Percentiles rank a stretch among this genome's conserved stretches.
Conservation (phyloP, 2,113 vertebrate species). For the Platichthys stellatus region DNA sequence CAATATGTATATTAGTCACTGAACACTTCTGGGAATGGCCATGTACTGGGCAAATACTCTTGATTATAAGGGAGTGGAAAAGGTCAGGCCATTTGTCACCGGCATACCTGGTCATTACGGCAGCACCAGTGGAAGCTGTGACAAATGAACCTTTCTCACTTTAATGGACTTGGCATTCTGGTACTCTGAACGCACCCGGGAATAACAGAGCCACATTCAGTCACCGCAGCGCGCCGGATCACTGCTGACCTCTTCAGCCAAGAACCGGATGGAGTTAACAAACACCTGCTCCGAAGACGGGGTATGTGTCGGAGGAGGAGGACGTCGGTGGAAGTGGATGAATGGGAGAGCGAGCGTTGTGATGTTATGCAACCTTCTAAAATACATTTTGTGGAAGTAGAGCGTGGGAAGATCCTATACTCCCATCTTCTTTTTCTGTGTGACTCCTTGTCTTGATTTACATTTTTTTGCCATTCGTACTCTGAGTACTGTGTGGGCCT, state of each 20-base stretch:
- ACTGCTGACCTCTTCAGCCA: constrained; percentile 66
- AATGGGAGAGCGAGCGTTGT: constrained; percentile 19
- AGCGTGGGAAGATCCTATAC: not conserved
- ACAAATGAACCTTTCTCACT: constrained; percentile 78
- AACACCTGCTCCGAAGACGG: constrained; percentile 41
- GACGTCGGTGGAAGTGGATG: constrained; percentile 43
- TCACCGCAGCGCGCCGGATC: constrained; percentile 54
- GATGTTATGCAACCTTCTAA: constrained; percentile 22
- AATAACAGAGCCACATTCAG: constrained; percentile 73
- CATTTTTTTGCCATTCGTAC: constrained; percentile 20
- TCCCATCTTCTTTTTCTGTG: constrained; percentile 11
- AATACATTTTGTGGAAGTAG: constrained; percentile 1
- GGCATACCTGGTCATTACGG: constrained; percentile 76
- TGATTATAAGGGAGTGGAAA: constrained; percentile 70
- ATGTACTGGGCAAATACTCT: constrained; percentile 49
- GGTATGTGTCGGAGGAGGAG: constrained; percentile 39
- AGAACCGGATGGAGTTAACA: constrained; percentile 58
- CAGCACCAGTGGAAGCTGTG: constrained; percentile 69
- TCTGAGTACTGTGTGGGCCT: constrained; percentile 1
- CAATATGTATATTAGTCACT: not conserved
- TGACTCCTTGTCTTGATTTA: constrained; percentile 7
- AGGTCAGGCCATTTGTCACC: constrained; percentile 76
- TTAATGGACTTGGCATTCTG: constrained; percentile 81
- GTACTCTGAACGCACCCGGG: constrained; percentile 58
- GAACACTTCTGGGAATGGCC: not conserved